Evolutionary conservation across 2,797 vertebrate genomes (phyloP), one percentile per base, ranked within the genome.

Genomic region (Sebastes iracundus): DNA sequence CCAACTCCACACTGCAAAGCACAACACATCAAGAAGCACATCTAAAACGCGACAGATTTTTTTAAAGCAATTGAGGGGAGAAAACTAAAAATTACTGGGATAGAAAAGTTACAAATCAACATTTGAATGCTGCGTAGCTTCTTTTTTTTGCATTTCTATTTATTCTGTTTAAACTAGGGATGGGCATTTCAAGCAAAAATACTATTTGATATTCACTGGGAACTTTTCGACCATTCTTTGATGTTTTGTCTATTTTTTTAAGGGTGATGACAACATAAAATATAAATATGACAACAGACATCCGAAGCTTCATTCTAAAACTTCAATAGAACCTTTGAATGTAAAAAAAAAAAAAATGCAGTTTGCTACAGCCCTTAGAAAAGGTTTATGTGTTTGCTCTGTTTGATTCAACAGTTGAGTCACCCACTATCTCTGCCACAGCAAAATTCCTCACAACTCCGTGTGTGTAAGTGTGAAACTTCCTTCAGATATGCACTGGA

Each of bases 401-500:
- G 69, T 76, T 86, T 16, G 74, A 73, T 69, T 85, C n/a, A 85
- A 46, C 73, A 64, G 52, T 55, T 83, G 81, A 84, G 70, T 92
- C 82, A 79, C 77, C 20, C 28, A 80, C 58, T 61, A 67, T 85
- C 52, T 81, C 46, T 68, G 79, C 77, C 75, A 85, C 72, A 76
- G 63, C 55, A 72, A 66, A 66, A 76, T 59, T 62, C 69, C 32
- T 60, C 55, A 62, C 66, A 73, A 68, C 70, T 38, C 9, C n/a
- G 6, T 61, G 68, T 63, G 56, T 63, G 23, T 18, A 12, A 10
- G 70, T 65, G 16, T 77, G 67, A 78, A 64, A 83, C 67, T 27
- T 55, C 68, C 9, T 69, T 42, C 49, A 59, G 68, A 83, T 77
- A 75, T 83, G 60, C 70, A 79, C 77, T 90, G 87, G 90, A 92